Evolutionary conservation across 2,888 invertebrate species (phyloP).

Genomic region (Rhingia rostrata): DNA sequence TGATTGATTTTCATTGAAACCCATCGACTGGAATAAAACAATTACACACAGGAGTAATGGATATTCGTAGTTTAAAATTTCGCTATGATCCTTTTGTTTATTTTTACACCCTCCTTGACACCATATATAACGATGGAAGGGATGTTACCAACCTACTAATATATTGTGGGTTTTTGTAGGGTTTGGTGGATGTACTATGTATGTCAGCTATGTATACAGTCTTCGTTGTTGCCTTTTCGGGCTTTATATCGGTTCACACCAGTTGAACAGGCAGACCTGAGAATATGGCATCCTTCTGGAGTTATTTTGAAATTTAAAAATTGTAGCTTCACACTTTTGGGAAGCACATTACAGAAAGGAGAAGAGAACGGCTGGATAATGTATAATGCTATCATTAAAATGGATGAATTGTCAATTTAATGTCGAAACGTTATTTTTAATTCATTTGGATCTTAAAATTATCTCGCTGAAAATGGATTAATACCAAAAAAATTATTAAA

Average conservation of each 20-base stretch:
- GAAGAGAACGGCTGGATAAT: no score
- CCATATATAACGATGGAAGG: slow-evolving; percentile 1
- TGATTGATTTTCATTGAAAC: slow-evolving; percentile 75
- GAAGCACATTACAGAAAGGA: slow-evolving; percentile 39
- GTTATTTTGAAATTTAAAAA: slow-evolving; percentile 53
- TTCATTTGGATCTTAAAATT: no score
- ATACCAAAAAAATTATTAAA: no score
- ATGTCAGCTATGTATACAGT: not conserved
- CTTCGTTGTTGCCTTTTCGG: slow-evolving; percentile 3
- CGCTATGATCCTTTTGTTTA: slow-evolving; percentile 56
- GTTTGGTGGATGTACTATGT: not conserved
- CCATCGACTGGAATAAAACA: slow-evolving; percentile 77
- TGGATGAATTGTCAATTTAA: no score
- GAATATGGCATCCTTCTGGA: slow-evolving; percentile 51
- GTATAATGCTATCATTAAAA: no score
- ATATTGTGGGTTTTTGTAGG: not conserved
- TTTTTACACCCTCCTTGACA: slow-evolving; percentile 38
- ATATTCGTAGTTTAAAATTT: slow-evolving; percentile 72
- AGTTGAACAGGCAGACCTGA: slow-evolving; percentile 52
- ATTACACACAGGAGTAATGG: slow-evolving; percentile 76
- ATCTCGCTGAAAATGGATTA: no score
- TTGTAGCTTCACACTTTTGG: slow-evolving; percentile 9
- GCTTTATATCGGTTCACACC: slow-evolving; percentile 63
- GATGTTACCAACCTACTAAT: not conserved
- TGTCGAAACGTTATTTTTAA: no score